These are phyloP conservation scores for Protobothrops flavoviridis DNA, from an alignment of 2,113 vertebrate genomes.

Conservation along the genomic window DNA sequence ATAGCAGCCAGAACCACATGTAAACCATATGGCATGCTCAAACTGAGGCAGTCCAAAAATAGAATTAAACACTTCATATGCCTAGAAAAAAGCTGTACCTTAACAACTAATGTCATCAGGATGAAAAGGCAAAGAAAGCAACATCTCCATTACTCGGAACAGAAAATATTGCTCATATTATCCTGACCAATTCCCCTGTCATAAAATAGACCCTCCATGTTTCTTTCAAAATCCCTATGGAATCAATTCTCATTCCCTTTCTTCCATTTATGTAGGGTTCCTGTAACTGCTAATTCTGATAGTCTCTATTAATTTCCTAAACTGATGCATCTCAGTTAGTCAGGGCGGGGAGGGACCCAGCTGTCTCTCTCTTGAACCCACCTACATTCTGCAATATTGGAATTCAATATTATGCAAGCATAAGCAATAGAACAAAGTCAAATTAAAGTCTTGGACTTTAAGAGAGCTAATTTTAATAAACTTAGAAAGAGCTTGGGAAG, in stretches of 20 bases:
- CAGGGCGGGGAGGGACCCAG: not conserved
- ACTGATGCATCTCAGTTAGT: not conserved
- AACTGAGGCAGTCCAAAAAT: not conserved
- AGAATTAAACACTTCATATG: not conserved
- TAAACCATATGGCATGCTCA: slow-evolving; percentile 15
- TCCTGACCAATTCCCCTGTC: not conserved
- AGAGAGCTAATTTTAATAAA: too few relatives aligned
- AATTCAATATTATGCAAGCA: too few relatives aligned
- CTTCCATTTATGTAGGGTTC: not conserved
- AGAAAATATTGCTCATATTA: not conserved
- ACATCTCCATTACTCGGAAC: not conserved
- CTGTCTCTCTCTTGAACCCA: not conserved
- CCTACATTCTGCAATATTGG: not conserved
- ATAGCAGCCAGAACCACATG: slow-evolving; percentile 24
- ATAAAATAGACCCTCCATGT: slow-evolving; percentile 13
- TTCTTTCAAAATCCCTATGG: slow-evolving; percentile 7
- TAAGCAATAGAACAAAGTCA: too few relatives aligned
- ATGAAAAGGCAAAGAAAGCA: not conserved
- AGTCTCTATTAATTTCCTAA: not conserved
- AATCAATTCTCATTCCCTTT: not conserved
- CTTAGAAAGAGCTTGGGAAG: too few relatives aligned
- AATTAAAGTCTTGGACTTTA: too few relatives aligned
- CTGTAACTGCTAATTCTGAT: not conserved
- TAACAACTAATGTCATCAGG: not conserved
- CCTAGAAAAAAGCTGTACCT: not conserved